A percentile compares a stretch with the other conserved stretches of the same genome.
Evolutionary conservation across 2,797 vertebrate genomes (phyloP).

Genomic region (Protosalanx chinensis): DNA sequence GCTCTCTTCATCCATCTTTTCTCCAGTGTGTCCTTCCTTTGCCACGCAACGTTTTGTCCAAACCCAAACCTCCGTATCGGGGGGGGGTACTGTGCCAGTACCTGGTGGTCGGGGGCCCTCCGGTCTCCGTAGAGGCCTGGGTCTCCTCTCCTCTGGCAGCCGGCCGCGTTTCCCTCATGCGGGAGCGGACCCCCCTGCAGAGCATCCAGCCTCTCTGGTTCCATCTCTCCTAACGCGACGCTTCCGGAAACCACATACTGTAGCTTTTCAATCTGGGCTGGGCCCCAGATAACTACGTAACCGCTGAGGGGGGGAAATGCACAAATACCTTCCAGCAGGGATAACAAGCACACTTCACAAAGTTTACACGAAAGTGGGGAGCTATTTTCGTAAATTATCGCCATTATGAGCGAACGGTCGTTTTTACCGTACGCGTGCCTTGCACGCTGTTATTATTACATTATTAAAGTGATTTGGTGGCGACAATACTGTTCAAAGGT

Average conservation of each 20-base stretch:
- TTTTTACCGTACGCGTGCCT: too few relatives aligned
- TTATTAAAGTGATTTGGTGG: too few relatives aligned
- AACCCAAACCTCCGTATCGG: slow-evolving; percentile 2
- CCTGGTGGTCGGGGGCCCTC: slow-evolving; percentile 41
- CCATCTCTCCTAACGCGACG: background rate
- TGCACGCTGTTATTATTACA: too few relatives aligned
- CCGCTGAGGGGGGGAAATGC: too few relatives aligned
- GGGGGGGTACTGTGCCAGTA: slow-evolving; percentile 36
- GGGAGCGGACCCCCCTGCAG: background rate
- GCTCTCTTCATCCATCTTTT: slow-evolving; percentile 1
- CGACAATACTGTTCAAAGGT: too few relatives aligned
- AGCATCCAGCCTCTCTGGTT: slow-evolving; percentile 1
- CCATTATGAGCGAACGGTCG: too few relatives aligned
- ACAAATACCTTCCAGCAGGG: too few relatives aligned
- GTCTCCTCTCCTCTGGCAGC: background rate
- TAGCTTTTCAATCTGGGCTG: background rate
- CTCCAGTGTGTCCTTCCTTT: background rate
- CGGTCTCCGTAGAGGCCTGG: background rate
- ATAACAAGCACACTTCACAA: too few relatives aligned
- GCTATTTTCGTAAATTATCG: too few relatives aligned
- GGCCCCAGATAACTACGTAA: too few relatives aligned
- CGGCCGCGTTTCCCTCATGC: background rate
- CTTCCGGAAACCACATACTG: background rate
- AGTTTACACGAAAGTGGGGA: too few relatives aligned
- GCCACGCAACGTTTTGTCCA: slow-evolving; percentile 2